These are phyloP conservation scores for Lagodon rhomboides DNA, from an alignment of 2,797 vertebrate species.

Conservation along the genomic window DNA sequence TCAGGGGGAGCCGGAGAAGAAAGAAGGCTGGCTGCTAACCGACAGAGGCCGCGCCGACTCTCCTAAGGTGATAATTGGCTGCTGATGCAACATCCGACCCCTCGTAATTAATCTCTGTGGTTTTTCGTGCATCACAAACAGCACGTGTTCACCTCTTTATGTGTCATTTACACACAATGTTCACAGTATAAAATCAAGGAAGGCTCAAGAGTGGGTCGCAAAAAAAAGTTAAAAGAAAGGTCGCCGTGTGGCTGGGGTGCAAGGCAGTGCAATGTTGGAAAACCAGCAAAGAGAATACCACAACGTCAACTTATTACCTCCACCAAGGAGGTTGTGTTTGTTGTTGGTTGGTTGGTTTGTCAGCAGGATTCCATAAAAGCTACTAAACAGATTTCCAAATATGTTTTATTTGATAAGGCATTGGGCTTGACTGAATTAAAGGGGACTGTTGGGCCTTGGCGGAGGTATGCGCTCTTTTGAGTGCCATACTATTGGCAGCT, in stretches of 20 bases:
- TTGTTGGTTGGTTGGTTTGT: too few relatives aligned
- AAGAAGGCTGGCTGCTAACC: conserved; percentile 54
- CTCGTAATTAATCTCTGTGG: conserved; percentile 66
- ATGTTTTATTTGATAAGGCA: too few relatives aligned
- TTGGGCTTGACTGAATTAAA: too few relatives aligned
- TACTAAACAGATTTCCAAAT: too few relatives aligned
- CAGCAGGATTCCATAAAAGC: too few relatives aligned
- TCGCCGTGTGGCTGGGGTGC: background rate
- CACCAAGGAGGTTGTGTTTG: too few relatives aligned
- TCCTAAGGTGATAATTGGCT: conserved; percentile 83
- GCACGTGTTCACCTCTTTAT: conserved; percentile 39
- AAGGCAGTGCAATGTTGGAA: background rate
- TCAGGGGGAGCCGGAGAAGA: conserved; percentile 52
- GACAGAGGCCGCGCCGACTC: conserved; percentile 54
- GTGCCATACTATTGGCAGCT: background rate
- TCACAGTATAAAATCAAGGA: conserved; percentile 10
- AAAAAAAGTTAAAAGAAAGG: background rate
- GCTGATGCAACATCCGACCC: conserved; percentile 74
- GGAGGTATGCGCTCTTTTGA: too few relatives aligned
- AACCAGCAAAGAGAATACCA: background rate
- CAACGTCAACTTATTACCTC: background rate
- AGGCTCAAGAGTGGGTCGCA: background rate
- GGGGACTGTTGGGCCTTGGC: too few relatives aligned
- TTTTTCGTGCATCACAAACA: conserved; percentile 40
- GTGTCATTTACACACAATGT: conserved; percentile 33